Evolutionary conservation across 1,140 invertebrate genomes (phyloP).

Genomic region (Dolichoris vasculosae): DNA sequence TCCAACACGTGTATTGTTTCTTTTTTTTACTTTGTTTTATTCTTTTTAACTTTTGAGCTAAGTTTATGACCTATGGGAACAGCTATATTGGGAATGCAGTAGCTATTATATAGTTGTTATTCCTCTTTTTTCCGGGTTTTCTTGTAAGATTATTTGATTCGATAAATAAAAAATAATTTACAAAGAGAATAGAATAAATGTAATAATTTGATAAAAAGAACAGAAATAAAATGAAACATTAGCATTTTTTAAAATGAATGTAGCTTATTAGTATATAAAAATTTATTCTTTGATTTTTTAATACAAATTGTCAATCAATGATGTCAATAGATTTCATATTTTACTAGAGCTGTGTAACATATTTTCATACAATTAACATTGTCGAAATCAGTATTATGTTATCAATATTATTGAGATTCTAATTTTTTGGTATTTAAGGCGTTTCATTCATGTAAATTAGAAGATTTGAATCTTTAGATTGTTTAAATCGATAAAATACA

Average conservation of each 20-base stretch:
- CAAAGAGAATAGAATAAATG: slow-evolving; percentile 1
- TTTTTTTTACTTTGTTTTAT: no score
- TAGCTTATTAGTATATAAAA: background rate
- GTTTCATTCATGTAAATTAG: background rate
- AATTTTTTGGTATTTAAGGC: background rate
- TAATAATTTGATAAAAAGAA: slow-evolving; percentile 14
- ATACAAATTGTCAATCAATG: slow-evolving; percentile 35
- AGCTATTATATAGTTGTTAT: no score
- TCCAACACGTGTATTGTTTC: no score
- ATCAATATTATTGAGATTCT: background rate
- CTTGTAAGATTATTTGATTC: background rate
- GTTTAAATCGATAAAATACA: background rate
- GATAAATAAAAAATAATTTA: background rate
- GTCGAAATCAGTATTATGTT: slow-evolving; percentile 4
- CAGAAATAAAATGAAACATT: background rate
- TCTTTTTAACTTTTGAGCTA: no score
- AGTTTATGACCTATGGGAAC: no score
- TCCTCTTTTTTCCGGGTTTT: background rate
- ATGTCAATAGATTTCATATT: slow-evolving; percentile 27
- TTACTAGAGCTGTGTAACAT: background rate
- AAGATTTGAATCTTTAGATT: background rate
- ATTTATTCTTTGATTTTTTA: slow-evolving; percentile 10
- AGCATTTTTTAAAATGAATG: background rate
- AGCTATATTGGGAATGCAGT: no score
- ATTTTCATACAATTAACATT: slow-evolving; percentile 5